These are phyloP conservation scores for Gibbula magus DNA, from an alignment of 2,888 invertebrate species.

Conservation along the genomic window DNA sequence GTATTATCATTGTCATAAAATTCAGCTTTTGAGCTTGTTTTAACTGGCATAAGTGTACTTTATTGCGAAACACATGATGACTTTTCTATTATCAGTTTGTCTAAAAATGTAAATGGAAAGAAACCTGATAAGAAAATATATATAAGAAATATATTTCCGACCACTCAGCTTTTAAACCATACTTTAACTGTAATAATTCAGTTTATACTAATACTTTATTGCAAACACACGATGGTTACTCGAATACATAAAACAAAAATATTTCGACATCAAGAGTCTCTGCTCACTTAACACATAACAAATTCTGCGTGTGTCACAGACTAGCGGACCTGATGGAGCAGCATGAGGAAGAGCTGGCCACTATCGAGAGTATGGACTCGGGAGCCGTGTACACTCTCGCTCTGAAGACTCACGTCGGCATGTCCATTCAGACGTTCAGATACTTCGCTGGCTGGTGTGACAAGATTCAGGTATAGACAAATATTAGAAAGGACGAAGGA, in stretches of 20 bases:
- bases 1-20: too few species aligned
- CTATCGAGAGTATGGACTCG: constrained; percentile 93
- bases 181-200: neutral
- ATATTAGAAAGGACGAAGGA: too few species aligned
- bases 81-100: too few species aligned
- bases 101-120: too few species aligned
- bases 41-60: too few species aligned
- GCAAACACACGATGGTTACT: neutral
- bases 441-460: constrained; percentile 98
- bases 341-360: constrained; percentile 95
- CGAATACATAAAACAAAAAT: neutral
- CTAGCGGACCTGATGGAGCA: constrained; percentile 96
- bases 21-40: too few species aligned
- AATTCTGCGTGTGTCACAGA: constrained; percentile 75
- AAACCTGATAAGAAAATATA: too few species aligned
- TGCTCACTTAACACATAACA: neutral
- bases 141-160: too few species aligned
- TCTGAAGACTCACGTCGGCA: constrained; percentile 95
- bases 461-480: constrained; percentile 83
- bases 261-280: neutral
- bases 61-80: too few species aligned
- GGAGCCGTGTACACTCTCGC: constrained; percentile 98
- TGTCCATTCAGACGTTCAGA: constrained; percentile 97
- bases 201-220: neutral
- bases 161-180: too few species aligned